Percentiles rank a stretch among this genome's conserved stretches.
Conservation (phyloP, 2,888 invertebrate species). For the Limnephilus marmoratus region DNA sequence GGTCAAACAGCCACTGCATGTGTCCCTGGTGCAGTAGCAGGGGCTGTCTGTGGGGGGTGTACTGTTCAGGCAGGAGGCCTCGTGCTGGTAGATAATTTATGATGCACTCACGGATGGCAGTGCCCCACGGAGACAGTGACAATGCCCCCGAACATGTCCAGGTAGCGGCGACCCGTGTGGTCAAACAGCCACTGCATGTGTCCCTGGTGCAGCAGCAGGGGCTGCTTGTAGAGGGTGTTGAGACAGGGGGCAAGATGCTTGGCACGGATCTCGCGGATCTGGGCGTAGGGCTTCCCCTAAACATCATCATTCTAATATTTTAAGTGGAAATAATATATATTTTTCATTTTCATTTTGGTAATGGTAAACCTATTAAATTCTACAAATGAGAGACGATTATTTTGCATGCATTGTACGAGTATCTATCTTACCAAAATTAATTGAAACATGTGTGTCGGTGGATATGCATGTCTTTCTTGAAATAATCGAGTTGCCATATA, state of each 20-base stretch:
- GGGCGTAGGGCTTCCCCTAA: conserved; percentile 81
- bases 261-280: conserved; percentile 78
- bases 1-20: too few species aligned
- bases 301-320: background rate
- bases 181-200: too few species aligned
- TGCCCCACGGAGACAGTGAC: conserved; percentile 98
- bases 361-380: background rate
- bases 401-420: too few species aligned
- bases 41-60: too few species aligned
- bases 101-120: conserved; percentile 92
- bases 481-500: too few species aligned
- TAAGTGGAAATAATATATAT: background rate
- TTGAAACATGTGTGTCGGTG: too few species aligned
- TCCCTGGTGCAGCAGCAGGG: conserved; percentile 89
- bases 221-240: conserved; percentile 86
- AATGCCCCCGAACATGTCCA: conserved; percentile 97
- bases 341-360: background rate
- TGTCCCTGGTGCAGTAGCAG: too few species aligned
- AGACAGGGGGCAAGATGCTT: conserved; percentile 84
- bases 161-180: conserved; percentile 91
- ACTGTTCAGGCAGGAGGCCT: too few species aligned
- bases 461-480: too few species aligned
- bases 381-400: too few species aligned
- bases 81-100: background rate
- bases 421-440: too few species aligned